Evolutionary conservation across 2,888 invertebrate species (phyloP), one percentile per base, ranked within the genome.

Genomic region (Thumatha senex): DNA sequence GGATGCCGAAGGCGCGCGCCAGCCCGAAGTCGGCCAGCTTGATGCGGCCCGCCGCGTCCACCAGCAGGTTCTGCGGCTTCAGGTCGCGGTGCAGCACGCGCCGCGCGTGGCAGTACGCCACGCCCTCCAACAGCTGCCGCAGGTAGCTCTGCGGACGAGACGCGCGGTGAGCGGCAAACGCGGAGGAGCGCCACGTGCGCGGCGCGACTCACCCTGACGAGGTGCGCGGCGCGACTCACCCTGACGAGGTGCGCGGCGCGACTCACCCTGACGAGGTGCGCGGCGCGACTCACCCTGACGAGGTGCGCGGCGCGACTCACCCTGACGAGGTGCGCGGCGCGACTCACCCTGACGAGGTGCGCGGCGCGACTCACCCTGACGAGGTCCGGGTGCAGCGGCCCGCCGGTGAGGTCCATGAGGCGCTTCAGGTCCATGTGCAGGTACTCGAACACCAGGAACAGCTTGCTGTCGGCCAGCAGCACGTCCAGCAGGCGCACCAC

Each of bases 1-100:
- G 99, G 36, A 99, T 93, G 49, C 96, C 96, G 86, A 98, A 98
- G 31, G 31, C 31, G 31, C 31, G 31, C 31, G 31, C 31, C 5
- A 99, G 92, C 8, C 99, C 99, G 90, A 99, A 99, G 93, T 99
- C 99, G 0, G 99, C 99, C 46, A 98, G 87, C 77, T 99, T 99
- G 66, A 99, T 97, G 73, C 94, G 94, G 0, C 98, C 98, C 54
- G 59, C 93, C 9, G 92, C 93, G 82, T 98, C 98, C 51, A 99
- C 95, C 2, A 99, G 93, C 51, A 99, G 92, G 92, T 99, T 99
- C 90, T 99, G 98, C 18, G 99, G 99, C 84, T 98, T 98, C 46
- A 94, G 89, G 89, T 93, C 80, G 94, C 96, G 93, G 92, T 98
- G 81, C 93, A 94, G 54, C 98, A 98, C 87, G 96, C 98, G 93